Evolutionary conservation across 2,113 vertebrate species (phyloP).

Genomic region (Zosterops pallidus): DNA sequence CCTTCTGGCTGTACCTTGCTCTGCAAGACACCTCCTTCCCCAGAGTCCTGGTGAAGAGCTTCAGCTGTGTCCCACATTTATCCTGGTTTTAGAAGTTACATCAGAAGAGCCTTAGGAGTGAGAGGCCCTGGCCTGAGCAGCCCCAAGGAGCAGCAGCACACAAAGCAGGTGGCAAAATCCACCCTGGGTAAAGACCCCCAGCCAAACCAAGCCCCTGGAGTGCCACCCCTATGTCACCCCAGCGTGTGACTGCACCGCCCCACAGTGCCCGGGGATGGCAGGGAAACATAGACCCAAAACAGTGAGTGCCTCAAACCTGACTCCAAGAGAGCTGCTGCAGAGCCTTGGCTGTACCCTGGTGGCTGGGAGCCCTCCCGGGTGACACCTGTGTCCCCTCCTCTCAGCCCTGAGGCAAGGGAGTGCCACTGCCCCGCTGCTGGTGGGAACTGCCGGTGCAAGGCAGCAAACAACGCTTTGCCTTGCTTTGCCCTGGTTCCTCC

Average conservation of each 20-base stretch:
- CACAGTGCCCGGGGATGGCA: rapidly evolving
- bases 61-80: neutral
- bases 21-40: neutral
- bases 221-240: rapidly evolving
- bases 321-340: neutral
- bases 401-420: neutral
- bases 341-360: rapidly evolving
- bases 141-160: neutral
- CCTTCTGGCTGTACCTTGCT: neutral
- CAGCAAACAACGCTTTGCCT: neutral
- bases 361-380: rapidly evolving
- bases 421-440: rapidly evolving
- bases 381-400: neutral
- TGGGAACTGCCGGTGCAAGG: rapidly evolving
- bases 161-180: neutral
- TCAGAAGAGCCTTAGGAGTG: neutral
- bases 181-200: rapidly evolving
- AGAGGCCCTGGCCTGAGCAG: neutral
- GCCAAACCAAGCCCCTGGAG: neutral
- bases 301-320: neutral
- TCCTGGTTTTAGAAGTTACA: neutral
- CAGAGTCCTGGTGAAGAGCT: neutral
- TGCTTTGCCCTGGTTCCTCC: neutral
- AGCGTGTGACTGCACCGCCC: neutral
- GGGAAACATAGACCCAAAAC: neutral